Conservation (phyloP, 2,888 invertebrate genomes). For the Rhogogaster chlorosoma region DNA sequence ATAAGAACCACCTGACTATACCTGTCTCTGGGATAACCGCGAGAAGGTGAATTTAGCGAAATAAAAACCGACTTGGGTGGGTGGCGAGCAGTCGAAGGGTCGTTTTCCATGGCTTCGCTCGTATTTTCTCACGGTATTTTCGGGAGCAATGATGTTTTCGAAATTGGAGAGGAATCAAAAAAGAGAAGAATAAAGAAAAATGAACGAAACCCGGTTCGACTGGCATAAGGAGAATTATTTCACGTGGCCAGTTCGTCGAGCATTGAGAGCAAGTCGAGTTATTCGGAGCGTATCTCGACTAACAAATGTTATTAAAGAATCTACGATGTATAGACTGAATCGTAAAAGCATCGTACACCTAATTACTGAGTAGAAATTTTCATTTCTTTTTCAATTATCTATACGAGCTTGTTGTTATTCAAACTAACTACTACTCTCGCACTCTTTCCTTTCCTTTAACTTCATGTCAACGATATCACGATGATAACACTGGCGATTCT, state of each 20-base stretch:
- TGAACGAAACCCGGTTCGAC: background rate
- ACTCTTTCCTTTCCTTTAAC: background rate
- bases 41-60: conserved; percentile 17
- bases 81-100: background rate
- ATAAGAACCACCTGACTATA: conserved; percentile 26
- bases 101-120: conserved; percentile 20
- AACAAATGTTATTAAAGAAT: background rate
- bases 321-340: background rate
- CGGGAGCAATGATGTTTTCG: background rate
- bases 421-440: background rate
- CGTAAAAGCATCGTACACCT: background rate
- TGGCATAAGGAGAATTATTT: background rate
- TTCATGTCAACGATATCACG: background rate
- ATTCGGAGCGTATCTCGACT: conserved; percentile 43
- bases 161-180: background rate
- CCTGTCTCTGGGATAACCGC: conserved; percentile 1
- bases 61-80: conserved; percentile 15
- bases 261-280: conserved; percentile 39
- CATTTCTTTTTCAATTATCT: conserved; percentile 18
- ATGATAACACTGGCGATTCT: background rate
- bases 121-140: conserved; percentile 35
- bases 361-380: conserved; percentile 16
- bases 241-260: conserved; percentile 28
- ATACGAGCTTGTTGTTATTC: background rate
- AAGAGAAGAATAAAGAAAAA: background rate